Conservation (phyloP, 2,113 vertebrate genomes). For the Coturnix japonica region DNA sequence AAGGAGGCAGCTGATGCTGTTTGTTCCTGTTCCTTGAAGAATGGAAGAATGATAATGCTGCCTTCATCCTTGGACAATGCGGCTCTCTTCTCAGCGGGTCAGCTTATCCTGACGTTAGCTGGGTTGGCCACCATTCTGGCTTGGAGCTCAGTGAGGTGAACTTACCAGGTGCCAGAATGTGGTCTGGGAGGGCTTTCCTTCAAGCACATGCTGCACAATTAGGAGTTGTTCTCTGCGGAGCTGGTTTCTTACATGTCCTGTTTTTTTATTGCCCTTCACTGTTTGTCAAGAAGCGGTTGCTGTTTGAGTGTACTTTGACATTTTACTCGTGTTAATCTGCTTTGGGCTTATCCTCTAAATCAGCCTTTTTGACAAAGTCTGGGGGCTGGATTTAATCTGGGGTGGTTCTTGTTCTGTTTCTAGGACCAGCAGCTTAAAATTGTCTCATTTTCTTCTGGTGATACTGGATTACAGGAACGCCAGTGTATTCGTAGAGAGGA, state of each 20-base stretch:
- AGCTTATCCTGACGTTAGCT: neutral
- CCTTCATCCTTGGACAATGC: neutral
- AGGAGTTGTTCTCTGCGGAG: neutral
- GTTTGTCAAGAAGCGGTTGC: conserved; percentile 49
- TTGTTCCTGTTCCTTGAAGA: neutral
- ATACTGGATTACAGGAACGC: conserved; percentile 28
- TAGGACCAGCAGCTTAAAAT: conserved; percentile 37
- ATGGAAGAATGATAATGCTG: accelerated
- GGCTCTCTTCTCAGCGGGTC: accelerated
- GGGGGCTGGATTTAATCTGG: neutral
- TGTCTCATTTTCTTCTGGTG: conserved; percentile 35
- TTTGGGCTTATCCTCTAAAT: conserved; percentile 3
- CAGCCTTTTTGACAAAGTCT: conserved; percentile 28
- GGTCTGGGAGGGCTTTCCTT: neutral
- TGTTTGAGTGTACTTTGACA: conserved; percentile 57
- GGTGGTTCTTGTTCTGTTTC: neutral
- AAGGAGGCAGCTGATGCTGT: neutral
- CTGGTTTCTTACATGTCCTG: neutral
- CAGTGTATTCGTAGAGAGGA: neutral
- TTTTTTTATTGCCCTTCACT: neutral
- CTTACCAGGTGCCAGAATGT: neutral
- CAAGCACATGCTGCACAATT: neutral
- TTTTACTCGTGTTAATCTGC: conserved; percentile 22
- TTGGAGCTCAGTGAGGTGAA: neutral
- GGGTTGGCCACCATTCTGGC: neutral